Evolutionary conservation across 92 coral and sea anemone genomes (phyloP).

Genomic region (Phenganax stokvisi): DNA sequence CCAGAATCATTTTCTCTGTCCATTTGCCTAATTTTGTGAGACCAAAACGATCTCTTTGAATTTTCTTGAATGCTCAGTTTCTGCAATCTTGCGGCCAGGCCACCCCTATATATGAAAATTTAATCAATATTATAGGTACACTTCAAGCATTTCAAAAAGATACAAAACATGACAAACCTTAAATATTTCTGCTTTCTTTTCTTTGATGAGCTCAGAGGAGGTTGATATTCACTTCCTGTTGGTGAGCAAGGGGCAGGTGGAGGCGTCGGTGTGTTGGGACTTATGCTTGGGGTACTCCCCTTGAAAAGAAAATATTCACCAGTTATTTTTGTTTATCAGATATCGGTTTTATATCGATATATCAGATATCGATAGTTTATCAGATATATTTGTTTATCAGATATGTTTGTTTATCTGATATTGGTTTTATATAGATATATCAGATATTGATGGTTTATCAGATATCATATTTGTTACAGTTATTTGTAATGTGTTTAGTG

Average conservation of each 20-base stretch:
- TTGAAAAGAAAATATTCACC: background rate
- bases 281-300: slow-evolving; percentile 20
- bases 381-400: too few species aligned
- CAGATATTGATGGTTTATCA: too few species aligned
- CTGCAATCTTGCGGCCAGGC: slow-evolving; percentile 30
- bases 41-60: slow-evolving; percentile 25
- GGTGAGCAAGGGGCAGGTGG: slow-evolving; percentile 9
- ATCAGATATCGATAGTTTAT: too few species aligned
- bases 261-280: slow-evolving; percentile 36
- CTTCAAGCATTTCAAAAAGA: background rate
- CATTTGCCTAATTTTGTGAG: slow-evolving; percentile 8
- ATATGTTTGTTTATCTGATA: too few species aligned
- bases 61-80: slow-evolving; percentile 8
- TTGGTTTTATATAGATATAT: too few species aligned
- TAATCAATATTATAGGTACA: background rate
- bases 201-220: slow-evolving; percentile 20
- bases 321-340: too few species aligned
- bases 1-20: background rate
- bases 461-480: background rate
- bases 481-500: too few species aligned
- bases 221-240: background rate
- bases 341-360: too few species aligned
- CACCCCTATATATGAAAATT: background rate
- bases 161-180: slow-evolving; percentile 1
- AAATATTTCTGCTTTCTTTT: slow-evolving; percentile 23